Evolutionary conservation across 1,140 invertebrate species (phyloP), one percentile per base, ranked within the genome.

Genomic region (Aphelinus atriplicis): DNA sequence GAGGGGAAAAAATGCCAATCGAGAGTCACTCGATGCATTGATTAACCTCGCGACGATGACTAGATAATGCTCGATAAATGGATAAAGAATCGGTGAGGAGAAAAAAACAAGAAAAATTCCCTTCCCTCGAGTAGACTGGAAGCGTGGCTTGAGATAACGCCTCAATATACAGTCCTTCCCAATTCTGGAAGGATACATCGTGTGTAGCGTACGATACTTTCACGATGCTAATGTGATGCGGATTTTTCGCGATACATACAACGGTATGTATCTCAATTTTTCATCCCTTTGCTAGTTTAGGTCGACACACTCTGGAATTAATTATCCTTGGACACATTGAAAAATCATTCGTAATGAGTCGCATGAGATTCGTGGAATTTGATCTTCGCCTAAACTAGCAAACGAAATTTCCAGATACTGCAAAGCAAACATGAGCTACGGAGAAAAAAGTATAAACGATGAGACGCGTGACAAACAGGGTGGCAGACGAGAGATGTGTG

Each of bases 211-310:
- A 53, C 26, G 46, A 62, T 74, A 77, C 63, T 55, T 77, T 73
- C 67, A 77, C 76, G 72, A 77, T 77, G 66, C 58, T 67, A 51
- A 45, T 51, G 68, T 63, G 50, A 63, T 68, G 48, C 72, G 47
- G 50, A 51, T 57, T 50, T 53, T 57, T 69, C 51, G 42, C 66
- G n/a, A 48, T 74, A 61, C 66, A 68, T 43, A 57, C 62, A 45
- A 68, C 68, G 55, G 48, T 53, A 26, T 26, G 26, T 26, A 26
- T 26, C n/a, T 68, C 46, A 51, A 60, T 48, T 60, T 71, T 51
- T 63, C n/a, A 45, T 48, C 10, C 57, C 45, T 75, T 71, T 75
- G 67, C 73, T 71, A 75, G 73, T 61, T 75, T 75, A 75, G 73
- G 73, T 43, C 26, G 26, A 26, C 26, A 26, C 26, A 26, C 26